Evolutionary conservation across 2,888 invertebrate genomes (phyloP).

Genomic region (Acheta domesticus): DNA sequence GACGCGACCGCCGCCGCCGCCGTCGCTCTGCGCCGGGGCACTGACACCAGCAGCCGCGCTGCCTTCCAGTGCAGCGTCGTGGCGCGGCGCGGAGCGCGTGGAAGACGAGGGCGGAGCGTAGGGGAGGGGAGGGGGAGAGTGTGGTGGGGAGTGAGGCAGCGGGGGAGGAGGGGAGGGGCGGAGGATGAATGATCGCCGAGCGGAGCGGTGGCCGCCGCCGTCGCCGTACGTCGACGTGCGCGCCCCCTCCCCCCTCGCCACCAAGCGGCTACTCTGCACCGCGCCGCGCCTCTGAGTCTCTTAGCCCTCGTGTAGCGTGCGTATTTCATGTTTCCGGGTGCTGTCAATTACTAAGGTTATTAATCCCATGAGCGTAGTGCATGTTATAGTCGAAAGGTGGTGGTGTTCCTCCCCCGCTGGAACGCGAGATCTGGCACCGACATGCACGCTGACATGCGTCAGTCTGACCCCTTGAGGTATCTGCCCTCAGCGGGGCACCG

Average conservation of each 20-base stretch:
- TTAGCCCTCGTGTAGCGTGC: not conserved
- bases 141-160: not conserved
- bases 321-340: too few species aligned
- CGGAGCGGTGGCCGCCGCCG: too few species aligned
- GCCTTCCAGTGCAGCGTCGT: not conserved
- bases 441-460: too few species aligned
- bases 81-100: not conserved
- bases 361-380: too few species aligned
- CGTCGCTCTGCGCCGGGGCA: not conserved
- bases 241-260: not conserved
- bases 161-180: not conserved
- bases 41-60: not conserved
- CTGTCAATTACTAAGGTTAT: too few species aligned
- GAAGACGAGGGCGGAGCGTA: not conserved
- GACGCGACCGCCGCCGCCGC: not conserved
- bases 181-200: not conserved
- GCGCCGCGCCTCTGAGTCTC: not conserved
- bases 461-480: too few species aligned
- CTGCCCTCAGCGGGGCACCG: too few species aligned
- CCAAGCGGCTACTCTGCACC: not conserved
- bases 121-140: not conserved
- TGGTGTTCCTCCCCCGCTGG: too few species aligned
- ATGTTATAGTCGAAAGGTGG: too few species aligned
- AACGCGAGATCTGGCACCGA: too few species aligned
- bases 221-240: too few species aligned